Percentiles rank a stretch among this genome's conserved stretches.
Evolutionary conservation across 2,888 invertebrate species (phyloP).

Genomic region (Thecophora atra): DNA sequence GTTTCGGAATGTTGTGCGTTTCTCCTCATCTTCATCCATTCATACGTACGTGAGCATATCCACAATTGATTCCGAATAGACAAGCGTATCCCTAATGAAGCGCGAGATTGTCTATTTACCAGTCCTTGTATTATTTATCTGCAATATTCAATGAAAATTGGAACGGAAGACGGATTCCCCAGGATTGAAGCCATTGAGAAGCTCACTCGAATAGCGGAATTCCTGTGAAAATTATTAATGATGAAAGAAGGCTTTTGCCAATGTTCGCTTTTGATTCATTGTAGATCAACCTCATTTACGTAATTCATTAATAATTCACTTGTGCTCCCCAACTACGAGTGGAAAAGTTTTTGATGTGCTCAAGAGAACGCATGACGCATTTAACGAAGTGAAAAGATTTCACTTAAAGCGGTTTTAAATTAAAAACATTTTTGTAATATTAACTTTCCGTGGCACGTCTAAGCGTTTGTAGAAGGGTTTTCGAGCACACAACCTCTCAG

Average conservation of each 20-base stretch:
- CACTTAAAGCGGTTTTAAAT: constrained; percentile 30
- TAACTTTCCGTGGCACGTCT: constrained; percentile 1
- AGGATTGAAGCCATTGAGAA: too few relatives aligned
- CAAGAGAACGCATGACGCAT: not conserved
- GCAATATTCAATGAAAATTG: not conserved
- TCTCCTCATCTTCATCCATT: constrained; percentile 1
- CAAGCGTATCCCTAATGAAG: constrained; percentile 10
- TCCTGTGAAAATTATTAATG: not conserved
- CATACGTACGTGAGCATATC: not conserved
- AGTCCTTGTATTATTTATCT: not conserved
- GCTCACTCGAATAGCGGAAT: not conserved
- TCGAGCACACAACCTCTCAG: not conserved
- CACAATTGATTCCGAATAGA: not conserved
- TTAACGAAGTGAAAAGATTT: constrained; percentile 29
- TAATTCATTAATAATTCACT: constrained; percentile 21
- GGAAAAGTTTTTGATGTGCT: not conserved
- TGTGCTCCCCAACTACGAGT: not conserved
- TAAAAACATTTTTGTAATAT: constrained; percentile 26
- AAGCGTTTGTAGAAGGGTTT: constrained; percentile 2
- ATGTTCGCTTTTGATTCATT: too few relatives aligned
- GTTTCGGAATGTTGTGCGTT: constrained; percentile 24
- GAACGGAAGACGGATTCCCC: too few relatives aligned
- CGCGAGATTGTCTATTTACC: not conserved
- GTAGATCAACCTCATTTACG: not conserved
- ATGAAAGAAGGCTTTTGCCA: too few relatives aligned